Percentiles rank a stretch among this genome's conserved stretches.
phyloP scores from a whole-genome alignment of 2,113 vertebrate genomes.

The Microcebus ravelobensis region DNA sequence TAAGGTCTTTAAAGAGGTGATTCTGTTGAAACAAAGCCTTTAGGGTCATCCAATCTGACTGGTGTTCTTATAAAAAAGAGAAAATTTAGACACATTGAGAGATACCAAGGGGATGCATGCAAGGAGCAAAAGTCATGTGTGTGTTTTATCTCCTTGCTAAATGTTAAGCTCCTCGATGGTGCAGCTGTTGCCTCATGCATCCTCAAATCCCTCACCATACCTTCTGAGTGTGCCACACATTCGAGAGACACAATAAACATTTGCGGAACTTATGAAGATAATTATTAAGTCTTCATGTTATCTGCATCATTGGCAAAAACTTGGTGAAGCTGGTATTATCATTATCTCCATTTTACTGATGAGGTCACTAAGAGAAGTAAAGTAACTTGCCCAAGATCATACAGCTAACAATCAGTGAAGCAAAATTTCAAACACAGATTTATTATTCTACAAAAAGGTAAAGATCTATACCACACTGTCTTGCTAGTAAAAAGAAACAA shows the following conservation, averaged over 20 bases:
- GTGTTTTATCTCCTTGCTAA: not conserved
- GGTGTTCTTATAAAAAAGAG: not conserved
- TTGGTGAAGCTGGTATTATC: too few relatives aligned
- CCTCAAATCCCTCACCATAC: not conserved
- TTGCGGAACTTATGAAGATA: not conserved
- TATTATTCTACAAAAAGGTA: not conserved
- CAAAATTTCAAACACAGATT: not conserved
- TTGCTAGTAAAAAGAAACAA: not conserved
- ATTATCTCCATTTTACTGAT: not conserved
- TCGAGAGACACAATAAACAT: not conserved
- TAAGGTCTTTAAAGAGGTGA: not conserved
- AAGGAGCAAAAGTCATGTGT: not conserved
- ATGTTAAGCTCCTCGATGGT: not conserved
- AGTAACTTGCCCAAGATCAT: not conserved
- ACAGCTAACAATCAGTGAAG: not conserved
- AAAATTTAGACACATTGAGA: not conserved
- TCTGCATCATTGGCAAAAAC: not conserved
- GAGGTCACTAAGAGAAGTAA: not conserved
- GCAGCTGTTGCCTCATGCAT: not conserved
- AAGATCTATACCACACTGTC: not conserved
- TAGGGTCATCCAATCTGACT: not conserved
- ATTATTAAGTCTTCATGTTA: not conserved
- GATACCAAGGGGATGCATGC: not conserved
- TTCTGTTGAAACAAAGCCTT: not conserved
- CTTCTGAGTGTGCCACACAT: not conserved